These are phyloP conservation scores for Nomia melanderi DNA, from an alignment of 1,140 invertebrate species.

Conservation along the genomic window DNA sequence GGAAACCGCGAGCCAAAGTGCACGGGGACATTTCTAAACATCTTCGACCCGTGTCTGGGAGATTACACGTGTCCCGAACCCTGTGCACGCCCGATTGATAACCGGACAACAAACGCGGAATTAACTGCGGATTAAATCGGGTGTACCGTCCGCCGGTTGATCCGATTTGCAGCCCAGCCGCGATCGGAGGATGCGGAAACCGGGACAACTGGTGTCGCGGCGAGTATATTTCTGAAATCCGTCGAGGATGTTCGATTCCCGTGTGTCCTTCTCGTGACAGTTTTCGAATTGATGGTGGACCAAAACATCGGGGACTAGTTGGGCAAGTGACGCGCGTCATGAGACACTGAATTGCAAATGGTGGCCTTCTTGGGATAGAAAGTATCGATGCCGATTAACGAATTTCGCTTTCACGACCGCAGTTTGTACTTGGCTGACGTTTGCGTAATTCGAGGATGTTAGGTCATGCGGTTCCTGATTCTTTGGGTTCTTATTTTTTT, in stretches of 20 bases:
- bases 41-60: background rate
- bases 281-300: too few species aligned
- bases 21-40: background rate
- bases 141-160: slow-evolving; percentile 3
- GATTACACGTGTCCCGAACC: slow-evolving; percentile 47
- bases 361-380: background rate
- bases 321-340: background rate
- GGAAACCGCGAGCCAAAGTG: too few species aligned
- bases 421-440: background rate
- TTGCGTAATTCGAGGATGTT: background rate
- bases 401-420: slow-evolving; percentile 27
- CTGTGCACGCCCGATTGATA: slow-evolving; percentile 29
- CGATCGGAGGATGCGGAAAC: background rate
- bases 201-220: background rate
- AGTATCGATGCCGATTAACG: background rate
- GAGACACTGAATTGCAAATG: background rate
- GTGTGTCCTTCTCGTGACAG: too few species aligned
- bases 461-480: background rate
- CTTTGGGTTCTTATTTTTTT: too few species aligned
- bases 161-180: slow-evolving; percentile 16
- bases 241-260: too few species aligned
- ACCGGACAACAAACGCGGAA: slow-evolving; percentile 2
- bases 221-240: too few species aligned
- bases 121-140: slow-evolving; percentile 26
- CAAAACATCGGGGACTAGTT: background rate